Conservation (phyloP, 1,140 invertebrate genomes). For the Nixonia krombeini region DNA sequence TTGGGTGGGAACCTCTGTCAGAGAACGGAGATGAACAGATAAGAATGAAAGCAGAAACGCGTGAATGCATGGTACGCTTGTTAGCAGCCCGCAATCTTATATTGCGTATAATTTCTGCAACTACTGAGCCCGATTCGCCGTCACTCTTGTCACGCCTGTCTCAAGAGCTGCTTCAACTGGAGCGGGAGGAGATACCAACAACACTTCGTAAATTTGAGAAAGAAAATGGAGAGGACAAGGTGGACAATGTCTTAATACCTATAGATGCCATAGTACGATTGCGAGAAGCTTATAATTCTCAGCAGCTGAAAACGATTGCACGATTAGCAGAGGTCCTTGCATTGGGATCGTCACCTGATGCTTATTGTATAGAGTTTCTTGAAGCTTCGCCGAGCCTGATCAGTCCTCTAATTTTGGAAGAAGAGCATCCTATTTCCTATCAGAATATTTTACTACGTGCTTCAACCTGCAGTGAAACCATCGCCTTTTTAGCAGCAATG, state of each 20-base stretch:
- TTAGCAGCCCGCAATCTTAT: constrained; percentile 62
- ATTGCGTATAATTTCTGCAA: constrained; percentile 61
- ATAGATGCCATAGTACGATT: constrained; percentile 65
- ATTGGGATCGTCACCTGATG: constrained; percentile 52
- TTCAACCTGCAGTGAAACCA: constrained; percentile 66
- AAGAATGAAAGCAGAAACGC: constrained; percentile 61
- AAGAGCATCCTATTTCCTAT: constrained; percentile 57
- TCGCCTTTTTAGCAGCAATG: constrained; percentile 64
- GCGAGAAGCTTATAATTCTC: constrained; percentile 60
- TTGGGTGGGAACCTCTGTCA: constrained; percentile 63
- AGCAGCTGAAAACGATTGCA: constrained; percentile 61
- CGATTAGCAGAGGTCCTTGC: constrained; percentile 57
- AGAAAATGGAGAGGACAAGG: constrained; percentile 43
- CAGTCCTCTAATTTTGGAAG: constrained; percentile 53
- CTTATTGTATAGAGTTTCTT: constrained; percentile 57
- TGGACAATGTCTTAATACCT: constrained; percentile 63
- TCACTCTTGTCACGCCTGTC: constrained; percentile 51
- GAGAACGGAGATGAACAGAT: constrained; percentile 50
- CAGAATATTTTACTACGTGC: constrained; percentile 62
- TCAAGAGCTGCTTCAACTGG: constrained; percentile 52
- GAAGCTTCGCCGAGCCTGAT: constrained; percentile 48
- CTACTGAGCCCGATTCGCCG: constrained; percentile 46
- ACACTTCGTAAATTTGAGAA: constrained; percentile 56
- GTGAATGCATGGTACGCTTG: constrained; percentile 60
- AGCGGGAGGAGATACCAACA: constrained; percentile 54